Base-by-base conservation (phyloP, 2,888 invertebrate genomes). In the Isoperla grammatica region DNA sequence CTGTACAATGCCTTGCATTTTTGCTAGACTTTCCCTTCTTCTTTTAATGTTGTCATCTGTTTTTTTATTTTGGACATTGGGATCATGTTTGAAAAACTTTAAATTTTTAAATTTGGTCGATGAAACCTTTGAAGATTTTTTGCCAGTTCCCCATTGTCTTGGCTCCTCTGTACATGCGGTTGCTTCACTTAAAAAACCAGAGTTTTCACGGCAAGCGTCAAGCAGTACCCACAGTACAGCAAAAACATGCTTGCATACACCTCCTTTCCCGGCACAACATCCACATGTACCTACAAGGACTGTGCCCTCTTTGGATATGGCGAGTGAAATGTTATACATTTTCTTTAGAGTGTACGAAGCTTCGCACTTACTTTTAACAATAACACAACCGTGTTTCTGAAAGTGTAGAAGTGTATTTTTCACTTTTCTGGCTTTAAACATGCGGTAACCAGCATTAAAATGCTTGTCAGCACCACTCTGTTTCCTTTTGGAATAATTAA, bases 241-340 rank as follows among this genome's bases (percentile, higher is more conserved):
- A 29, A 15, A n/a, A 6, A 50, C 50, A 15, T 50, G 50, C 37
- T 50, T 48, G 12, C 48, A 48, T 4, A 48, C 48, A 11, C 48
- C 48, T 9, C 48, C 48, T 29, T 29, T 29, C 29, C 29, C 29
- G 5, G 29, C 29, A 29, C 29, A 29, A 29, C 29, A 29, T 29
- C 29, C 29, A 29, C 29, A 29, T 29, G 29, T 29, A 29, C 29
- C 29, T 29, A 8, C 8, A 4, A 29, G 8, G 8, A 29, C 29
- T 4, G 29, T 29, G 4, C 29, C 29, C 4, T 29, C 8, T 29
- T 29, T 29, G 4, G 29, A 4, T 6, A 29, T 29, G 29, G 29
- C 29, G 4, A 29, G 29, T 4, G 29, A 29, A 29, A 29, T 29
- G 29, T 29, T 29, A 29, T 29, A 29, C 8, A 6, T 4, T 8